phyloP scores from a whole-genome alignment of 1,140 invertebrate species.

The Drosophila seguyi region DNA sequence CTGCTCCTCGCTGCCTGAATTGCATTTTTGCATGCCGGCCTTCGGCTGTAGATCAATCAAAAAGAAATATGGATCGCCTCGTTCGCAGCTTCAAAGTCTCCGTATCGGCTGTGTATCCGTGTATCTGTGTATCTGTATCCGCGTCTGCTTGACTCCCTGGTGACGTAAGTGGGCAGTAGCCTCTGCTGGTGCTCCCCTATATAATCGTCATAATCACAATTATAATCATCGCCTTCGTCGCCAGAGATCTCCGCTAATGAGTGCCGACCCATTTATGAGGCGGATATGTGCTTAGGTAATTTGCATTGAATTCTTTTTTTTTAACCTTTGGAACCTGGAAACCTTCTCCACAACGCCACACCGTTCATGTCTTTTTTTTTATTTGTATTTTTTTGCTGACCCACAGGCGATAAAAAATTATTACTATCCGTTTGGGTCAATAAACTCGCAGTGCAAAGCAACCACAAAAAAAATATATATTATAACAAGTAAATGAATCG shows the following conservation, averaged over 20 bases:
- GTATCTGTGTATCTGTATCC: constrained; percentile 22
- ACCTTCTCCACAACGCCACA: constrained; percentile 14
- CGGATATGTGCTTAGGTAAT: constrained; percentile 66
- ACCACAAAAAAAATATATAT: constrained; percentile 13
- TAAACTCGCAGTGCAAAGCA: constrained; percentile 54
- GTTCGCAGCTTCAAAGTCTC: constrained; percentile 47
- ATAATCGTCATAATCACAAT: constrained; percentile 42
- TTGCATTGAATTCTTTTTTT: constrained; percentile 51
- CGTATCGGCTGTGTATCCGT: constrained; percentile 32
- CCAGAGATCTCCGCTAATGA: constrained; percentile 51
- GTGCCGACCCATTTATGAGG: constrained; percentile 49
- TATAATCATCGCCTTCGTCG: constrained; percentile 44
- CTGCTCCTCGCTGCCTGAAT: constrained; percentile 63
- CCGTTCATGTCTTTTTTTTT: constrained; percentile 29
- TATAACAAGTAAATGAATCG: constrained; percentile 35
- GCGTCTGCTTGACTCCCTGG: constrained; percentile 23
- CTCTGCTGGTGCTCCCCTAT: constrained; percentile 39
- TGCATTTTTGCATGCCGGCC: constrained; percentile 82
- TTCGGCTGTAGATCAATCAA: constrained; percentile 82
- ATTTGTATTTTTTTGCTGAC: constrained; percentile 50
- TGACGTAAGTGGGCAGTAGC: constrained; percentile 52
- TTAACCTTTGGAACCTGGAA: constrained; percentile 58
- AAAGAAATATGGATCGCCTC: constrained; percentile 58
- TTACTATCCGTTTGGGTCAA: constrained; percentile 51
- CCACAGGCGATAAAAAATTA: constrained; percentile 54